phyloP scores from a whole-genome alignment of 2,888 invertebrate genomes.

The Limnephilus rhombicus region DNA sequence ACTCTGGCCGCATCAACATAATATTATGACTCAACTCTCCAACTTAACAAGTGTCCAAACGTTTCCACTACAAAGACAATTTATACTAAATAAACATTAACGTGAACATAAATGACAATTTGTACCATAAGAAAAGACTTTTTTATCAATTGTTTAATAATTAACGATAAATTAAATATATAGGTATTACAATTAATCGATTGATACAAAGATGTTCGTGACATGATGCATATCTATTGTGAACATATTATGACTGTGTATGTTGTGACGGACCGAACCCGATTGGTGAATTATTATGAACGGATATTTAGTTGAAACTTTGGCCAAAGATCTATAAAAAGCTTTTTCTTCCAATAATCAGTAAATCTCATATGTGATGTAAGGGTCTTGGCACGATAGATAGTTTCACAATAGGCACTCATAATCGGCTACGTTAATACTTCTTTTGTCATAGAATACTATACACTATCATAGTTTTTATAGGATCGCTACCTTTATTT shows the following conservation, averaged over 20 bases:
- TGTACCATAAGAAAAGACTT: slow-evolving; percentile 67
- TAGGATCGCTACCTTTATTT: slow-evolving; percentile 11
- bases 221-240: slow-evolving; percentile 67
- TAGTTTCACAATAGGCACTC: slow-evolving; percentile 54
- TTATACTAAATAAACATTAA: slow-evolving; percentile 68
- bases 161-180: slow-evolving; percentile 57
- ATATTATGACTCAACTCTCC: slow-evolving; percentile 33
- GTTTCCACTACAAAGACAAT: slow-evolving; percentile 55
- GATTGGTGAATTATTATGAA: slow-evolving; percentile 51
- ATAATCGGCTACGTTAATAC: slow-evolving; percentile 50
- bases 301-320: slow-evolving; percentile 58
- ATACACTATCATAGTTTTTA: slow-evolving; percentile 43
- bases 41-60: slow-evolving; percentile 56
- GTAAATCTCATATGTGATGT: slow-evolving; percentile 55
- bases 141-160: slow-evolving; percentile 64
- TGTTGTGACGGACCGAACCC: slow-evolving; percentile 63
- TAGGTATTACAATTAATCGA: slow-evolving; percentile 67
- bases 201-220: slow-evolving; percentile 66
- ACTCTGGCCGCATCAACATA: slow-evolving; percentile 48
- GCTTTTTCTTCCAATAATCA: slow-evolving; percentile 61
- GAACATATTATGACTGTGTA: slow-evolving; percentile 62
- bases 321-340: slow-evolving; percentile 64
- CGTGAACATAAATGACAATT: slow-evolving; percentile 62
- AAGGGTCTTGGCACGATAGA: slow-evolving; percentile 54
- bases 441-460: slow-evolving; percentile 53